Evolutionary conservation across 1,140 invertebrate genomes (phyloP).

Genomic region (Orius insidiosus): DNA sequence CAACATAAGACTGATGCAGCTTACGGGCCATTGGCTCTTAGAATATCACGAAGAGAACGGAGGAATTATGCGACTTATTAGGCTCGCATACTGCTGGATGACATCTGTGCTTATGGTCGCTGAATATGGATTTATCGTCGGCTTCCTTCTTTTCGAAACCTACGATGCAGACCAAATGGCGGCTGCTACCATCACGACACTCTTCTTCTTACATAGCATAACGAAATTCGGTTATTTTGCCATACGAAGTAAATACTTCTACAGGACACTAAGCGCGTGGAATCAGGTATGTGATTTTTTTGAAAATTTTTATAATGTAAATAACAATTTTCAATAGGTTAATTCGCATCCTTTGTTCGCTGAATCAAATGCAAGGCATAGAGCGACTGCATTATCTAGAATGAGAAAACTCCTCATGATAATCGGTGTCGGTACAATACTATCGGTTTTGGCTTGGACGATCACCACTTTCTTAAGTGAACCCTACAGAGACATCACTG

Average conservation of each 20-base stretch:
- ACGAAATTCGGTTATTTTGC: constrained; percentile 58
- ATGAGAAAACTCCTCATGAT: constrained; percentile 52
- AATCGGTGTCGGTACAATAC: constrained; percentile 39
- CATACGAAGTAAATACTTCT: constrained; percentile 51
- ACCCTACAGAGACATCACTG: constrained; percentile 41
- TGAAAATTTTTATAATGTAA: too few species aligned
- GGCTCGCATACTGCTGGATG: constrained; percentile 35
- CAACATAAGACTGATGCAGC: constrained; percentile 59
- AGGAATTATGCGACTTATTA: constrained; percentile 28
- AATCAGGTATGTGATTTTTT: constrained; percentile 29
- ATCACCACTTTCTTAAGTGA: constrained; percentile 60
- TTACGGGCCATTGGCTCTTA: constrained; percentile 55
- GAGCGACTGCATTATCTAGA: constrained; percentile 52
- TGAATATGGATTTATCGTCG: constrained; percentile 32
- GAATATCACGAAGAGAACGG: constrained; percentile 42
- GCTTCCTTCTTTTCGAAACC: constrained; percentile 48
- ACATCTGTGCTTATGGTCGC: constrained; percentile 18
- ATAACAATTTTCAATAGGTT: constrained; percentile 25
- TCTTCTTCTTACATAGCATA: constrained; percentile 60
- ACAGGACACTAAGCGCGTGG: constrained; percentile 28
- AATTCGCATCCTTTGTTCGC: constrained; percentile 67
- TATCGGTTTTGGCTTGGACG: constrained; percentile 39
- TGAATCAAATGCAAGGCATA: constrained; percentile 60
- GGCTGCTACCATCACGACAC: constrained; percentile 59
- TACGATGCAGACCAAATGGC: constrained; percentile 65